These are phyloP conservation scores for Tineola bisselliella DNA, from an alignment of 2,888 invertebrate genomes.

Conservation along the genomic window DNA sequence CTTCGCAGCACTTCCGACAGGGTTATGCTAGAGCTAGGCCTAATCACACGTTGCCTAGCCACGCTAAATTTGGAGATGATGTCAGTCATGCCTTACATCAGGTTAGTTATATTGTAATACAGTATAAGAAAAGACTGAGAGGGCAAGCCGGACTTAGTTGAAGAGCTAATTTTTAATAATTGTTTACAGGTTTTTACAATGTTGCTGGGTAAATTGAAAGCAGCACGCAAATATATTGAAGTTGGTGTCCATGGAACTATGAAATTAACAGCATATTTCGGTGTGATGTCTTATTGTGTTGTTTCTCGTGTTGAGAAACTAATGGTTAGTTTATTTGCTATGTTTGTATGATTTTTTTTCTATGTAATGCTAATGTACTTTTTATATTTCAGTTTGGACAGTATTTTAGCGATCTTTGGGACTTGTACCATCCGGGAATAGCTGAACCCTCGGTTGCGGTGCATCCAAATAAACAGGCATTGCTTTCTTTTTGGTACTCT, in stretches of 20 bases:
- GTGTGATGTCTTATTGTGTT: conserved; percentile 90
- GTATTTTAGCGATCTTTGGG: conserved; percentile 91
- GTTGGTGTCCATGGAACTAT: conserved; percentile 88
- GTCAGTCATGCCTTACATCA: conserved; percentile 67
- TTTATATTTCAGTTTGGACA: conserved; percentile 81
- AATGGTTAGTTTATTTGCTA: conserved; percentile 72
- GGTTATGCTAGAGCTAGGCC: conserved; percentile 76
- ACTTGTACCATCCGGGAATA: conserved; percentile 91
- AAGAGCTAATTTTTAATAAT: neutral
- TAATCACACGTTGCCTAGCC: conserved; percentile 42
- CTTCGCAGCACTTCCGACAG: conserved; percentile 89
- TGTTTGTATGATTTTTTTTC: too few relatives aligned
- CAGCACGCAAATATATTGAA: conserved; percentile 88
- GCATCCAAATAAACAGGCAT: conserved; percentile 94
- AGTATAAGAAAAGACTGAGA: too few relatives aligned
- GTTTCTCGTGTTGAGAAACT: conserved; percentile 90
- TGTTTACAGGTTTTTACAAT: conserved; percentile 78
- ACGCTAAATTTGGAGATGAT: conserved; percentile 53
- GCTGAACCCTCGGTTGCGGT: conserved; percentile 95
- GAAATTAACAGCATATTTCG: conserved; percentile 93
- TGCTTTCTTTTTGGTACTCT: conserved; percentile 93
- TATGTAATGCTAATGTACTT: neutral
- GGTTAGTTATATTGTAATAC: conserved; percentile 24
- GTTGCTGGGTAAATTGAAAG: conserved; percentile 77
- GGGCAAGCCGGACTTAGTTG: too few relatives aligned